phyloP scores from a whole-genome alignment of 1,140 invertebrate genomes.

The Drosophila orosa region DNA sequence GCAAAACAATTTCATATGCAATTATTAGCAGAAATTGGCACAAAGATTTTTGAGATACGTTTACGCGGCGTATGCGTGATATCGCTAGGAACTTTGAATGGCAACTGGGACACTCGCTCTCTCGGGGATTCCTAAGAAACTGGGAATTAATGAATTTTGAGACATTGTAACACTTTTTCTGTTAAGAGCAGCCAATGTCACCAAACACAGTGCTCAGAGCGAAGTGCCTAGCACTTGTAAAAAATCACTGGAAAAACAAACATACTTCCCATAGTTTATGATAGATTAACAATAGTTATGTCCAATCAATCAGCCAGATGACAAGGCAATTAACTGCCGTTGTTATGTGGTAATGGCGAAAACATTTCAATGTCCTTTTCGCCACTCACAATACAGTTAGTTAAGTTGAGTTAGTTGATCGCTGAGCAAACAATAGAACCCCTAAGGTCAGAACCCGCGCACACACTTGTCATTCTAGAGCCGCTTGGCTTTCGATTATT shows the following conservation, averaged over 20 bases:
- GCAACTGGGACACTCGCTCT: constrained; percentile 43
- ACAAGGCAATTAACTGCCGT: constrained; percentile 34
- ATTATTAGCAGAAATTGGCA: constrained; percentile 55
- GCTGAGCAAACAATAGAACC: constrained; percentile 40
- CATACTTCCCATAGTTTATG: constrained; percentile 20
- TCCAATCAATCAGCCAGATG: constrained; percentile 74
- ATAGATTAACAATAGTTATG: constrained; percentile 48
- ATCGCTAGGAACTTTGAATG: constrained; percentile 35
- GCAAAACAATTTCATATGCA: constrained; percentile 71
- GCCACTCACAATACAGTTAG: constrained; percentile 61
- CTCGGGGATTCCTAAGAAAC: constrained; percentile 35
- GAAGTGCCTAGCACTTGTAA: constrained; percentile 27
- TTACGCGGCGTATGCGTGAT: constrained; percentile 70
- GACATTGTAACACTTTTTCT: constrained; percentile 75
- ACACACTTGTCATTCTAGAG: constrained; percentile 53
- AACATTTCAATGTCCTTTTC: constrained; percentile 79
- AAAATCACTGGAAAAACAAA: constrained; percentile 55
- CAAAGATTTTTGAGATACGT: constrained; percentile 19
- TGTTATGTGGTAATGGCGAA: constrained; percentile 56
- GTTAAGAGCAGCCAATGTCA: constrained; percentile 49
- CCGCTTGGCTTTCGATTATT: constrained; percentile 45
- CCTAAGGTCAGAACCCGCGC: constrained; percentile 64
- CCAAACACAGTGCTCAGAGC: background rate
- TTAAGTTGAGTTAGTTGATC: constrained; percentile 22
- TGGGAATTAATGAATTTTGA: constrained; percentile 29